Conservation (phyloP, 2,113 vertebrate genomes). For the Benitochromis conjunctus region DNA sequence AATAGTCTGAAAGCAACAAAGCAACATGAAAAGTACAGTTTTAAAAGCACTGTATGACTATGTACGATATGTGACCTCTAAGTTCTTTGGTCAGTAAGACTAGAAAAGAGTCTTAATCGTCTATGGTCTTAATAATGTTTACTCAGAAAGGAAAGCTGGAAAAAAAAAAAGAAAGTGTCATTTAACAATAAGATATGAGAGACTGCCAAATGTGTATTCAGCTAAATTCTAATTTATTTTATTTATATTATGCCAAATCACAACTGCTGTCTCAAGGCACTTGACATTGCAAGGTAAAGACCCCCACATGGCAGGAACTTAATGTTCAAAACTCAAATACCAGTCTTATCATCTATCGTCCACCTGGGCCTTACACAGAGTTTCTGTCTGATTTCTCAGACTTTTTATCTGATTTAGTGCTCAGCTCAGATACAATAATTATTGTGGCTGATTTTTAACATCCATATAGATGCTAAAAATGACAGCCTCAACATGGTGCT, state of each 20-base stretch:
- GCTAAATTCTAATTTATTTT: neutral
- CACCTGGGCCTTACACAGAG: too few species aligned
- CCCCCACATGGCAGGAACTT: too few species aligned
- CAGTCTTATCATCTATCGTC: too few species aligned
- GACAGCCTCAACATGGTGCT: too few species aligned
- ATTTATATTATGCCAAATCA: neutral
- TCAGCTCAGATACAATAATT: too few species aligned
- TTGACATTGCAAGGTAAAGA: neutral
- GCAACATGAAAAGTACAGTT: neutral
- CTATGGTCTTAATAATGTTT: neutral
- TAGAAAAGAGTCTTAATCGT: neutral
- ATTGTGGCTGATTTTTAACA: too few species aligned
- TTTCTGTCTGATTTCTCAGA: too few species aligned
- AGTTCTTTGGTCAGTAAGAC: neutral
- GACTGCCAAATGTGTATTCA: neutral
- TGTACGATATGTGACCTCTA: neutral
- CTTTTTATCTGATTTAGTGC: too few species aligned
- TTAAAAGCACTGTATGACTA: neutral
- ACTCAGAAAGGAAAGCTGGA: neutral
- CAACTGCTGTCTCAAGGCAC: neutral
- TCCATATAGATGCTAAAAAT: too few species aligned
- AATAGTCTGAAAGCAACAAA: neutral
- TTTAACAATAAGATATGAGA: neutral
- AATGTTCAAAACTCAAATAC: too few species aligned
- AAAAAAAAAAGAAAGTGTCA: neutral